A percentile compares a stretch with the other conserved stretches of the same genome.
These are phyloP conservation scores for Sesamia inferens DNA, from an alignment of 2,888 invertebrate genomes.

Conservation along the genomic window DNA sequence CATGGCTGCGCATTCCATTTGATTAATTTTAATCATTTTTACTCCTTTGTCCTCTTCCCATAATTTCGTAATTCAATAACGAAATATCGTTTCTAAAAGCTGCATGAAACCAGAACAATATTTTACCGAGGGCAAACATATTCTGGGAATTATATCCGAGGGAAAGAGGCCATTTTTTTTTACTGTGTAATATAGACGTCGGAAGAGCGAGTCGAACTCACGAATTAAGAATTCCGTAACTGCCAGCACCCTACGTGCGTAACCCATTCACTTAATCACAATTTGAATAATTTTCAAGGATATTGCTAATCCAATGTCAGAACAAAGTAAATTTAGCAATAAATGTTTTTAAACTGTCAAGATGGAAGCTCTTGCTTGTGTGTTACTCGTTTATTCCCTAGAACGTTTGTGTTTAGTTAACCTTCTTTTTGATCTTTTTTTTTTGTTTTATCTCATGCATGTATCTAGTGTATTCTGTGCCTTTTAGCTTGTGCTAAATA, in stretches of 20 bases:
- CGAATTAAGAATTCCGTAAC: background rate
- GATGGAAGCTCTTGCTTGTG: too few relatives aligned
- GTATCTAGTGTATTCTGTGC: too few relatives aligned
- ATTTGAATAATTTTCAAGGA: too few relatives aligned
- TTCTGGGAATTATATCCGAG: background rate
- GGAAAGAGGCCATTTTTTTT: background rate
- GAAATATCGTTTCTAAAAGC: conserved; percentile 21
- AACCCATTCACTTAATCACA: too few relatives aligned
- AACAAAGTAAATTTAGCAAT: too few relatives aligned
- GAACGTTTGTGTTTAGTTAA: background rate
- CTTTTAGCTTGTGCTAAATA: too few relatives aligned
- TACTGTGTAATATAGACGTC: background rate
- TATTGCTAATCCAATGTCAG: too few relatives aligned
- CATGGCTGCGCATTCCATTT: conserved; percentile 3
- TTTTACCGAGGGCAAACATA: background rate
- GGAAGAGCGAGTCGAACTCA: background rate
- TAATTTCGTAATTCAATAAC: conserved; percentile 7
- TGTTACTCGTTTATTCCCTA: too few relatives aligned
- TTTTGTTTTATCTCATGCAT: too few relatives aligned
- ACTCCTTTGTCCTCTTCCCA: conserved; percentile 3
- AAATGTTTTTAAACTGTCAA: too few relatives aligned
- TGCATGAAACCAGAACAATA: conserved; percentile 10
- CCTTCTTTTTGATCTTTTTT: background rate
- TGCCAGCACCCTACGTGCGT: background rate
- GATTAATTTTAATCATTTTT: conserved; percentile 29